Conservation (phyloP, 2,113 vertebrate genomes). For the Mohoua ochrocephala region DNA sequence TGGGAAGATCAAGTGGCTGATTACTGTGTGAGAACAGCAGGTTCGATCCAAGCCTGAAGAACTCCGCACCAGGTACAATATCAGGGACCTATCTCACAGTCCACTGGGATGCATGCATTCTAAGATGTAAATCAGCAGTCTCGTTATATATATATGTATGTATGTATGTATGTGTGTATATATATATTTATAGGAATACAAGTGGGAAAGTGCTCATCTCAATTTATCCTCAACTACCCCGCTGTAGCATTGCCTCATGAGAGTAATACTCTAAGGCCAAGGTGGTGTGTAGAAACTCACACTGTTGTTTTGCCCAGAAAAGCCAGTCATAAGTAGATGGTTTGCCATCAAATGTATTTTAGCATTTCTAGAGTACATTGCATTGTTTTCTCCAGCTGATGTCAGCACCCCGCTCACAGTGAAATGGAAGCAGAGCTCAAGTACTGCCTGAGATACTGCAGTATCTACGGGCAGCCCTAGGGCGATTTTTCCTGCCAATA, state of each 20-base stretch:
- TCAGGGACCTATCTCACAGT: neutral
- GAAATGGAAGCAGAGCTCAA: neutral
- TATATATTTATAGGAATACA: neutral
- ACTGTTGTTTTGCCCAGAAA: neutral
- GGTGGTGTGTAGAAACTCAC: neutral
- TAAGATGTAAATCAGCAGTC: neutral
- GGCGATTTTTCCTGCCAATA: neutral
- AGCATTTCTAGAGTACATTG: neutral
- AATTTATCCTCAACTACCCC: neutral
- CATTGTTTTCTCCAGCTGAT: neutral
- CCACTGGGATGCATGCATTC: neutral
- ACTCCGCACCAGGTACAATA: fast-evolving
- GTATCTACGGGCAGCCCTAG: neutral
- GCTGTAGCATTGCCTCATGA: neutral
- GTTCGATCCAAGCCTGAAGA: neutral
- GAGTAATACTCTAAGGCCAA: neutral
- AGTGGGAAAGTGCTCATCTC: neutral
- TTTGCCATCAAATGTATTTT: neutral
- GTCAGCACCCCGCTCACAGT: fast-evolving
- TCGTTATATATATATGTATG: neutral
- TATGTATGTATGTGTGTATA: too few relatives aligned
- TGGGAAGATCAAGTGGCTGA: neutral
- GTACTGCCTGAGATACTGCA: neutral
- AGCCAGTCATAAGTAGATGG: neutral
- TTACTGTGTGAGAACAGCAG: constrained; percentile 35